A percentile compares a stretch with the other conserved stretches of the same genome.
phyloP scores from a whole-genome alignment of 2,888 invertebrate species.

The Drosophila pegasa region DNA sequence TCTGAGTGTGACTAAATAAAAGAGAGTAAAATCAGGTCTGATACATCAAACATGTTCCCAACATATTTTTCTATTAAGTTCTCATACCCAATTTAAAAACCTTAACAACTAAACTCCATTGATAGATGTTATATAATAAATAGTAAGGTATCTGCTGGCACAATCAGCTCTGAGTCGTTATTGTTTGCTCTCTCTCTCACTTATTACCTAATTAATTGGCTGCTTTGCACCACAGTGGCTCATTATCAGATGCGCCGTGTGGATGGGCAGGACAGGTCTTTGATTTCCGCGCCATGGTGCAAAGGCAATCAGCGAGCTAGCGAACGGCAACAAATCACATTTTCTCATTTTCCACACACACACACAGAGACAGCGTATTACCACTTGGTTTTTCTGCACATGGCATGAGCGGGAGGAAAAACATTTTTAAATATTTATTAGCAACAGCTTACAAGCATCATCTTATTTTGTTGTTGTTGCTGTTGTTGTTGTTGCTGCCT shows the following conservation, averaged over 20 bases:
- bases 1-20: too few species aligned
- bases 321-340: slow-evolving; percentile 60
- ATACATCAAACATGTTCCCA: too few species aligned
- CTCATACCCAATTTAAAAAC: background rate
- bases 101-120: background rate
- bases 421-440: slow-evolving; percentile 81
- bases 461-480: slow-evolving; percentile 48
- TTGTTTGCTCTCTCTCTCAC: background rate
- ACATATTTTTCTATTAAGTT: background rate
- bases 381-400: slow-evolving; percentile 19
- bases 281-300: slow-evolving; percentile 26
- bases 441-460: slow-evolving; percentile 74
- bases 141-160: background rate
- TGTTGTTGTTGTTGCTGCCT: slow-evolving; percentile 36
- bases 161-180: background rate
- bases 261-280: slow-evolving; percentile 16
- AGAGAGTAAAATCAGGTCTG: too few species aligned
- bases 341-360: slow-evolving; percentile 51
- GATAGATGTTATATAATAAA: background rate
- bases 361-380: background rate
- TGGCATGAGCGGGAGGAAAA: slow-evolving; percentile 39
- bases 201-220: slow-evolving; percentile 61
- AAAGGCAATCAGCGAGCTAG: slow-evolving; percentile 30
- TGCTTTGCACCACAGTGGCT: slow-evolving; percentile 23
- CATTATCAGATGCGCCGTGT: background rate